Conservation (phyloP, 2,797 vertebrate genomes). For the Sciurus carolinensis region DNA sequence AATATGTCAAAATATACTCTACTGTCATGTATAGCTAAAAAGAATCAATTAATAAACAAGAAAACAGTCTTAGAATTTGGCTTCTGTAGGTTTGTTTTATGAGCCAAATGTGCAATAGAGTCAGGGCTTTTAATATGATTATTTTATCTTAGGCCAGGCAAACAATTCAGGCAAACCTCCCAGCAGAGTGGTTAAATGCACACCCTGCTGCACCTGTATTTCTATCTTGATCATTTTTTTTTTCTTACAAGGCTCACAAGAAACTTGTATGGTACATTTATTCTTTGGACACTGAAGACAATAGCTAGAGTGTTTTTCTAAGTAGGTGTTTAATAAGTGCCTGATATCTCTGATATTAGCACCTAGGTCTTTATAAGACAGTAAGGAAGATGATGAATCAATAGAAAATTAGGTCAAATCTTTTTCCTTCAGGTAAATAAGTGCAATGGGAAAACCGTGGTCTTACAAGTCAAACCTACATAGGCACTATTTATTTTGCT, state of each 20-base stretch:
- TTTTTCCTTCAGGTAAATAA: background rate
- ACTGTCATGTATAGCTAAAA: too few species aligned
- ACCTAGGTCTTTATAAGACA: background rate
- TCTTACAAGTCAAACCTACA: background rate
- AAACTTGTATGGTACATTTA: background rate
- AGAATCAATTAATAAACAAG: background rate
- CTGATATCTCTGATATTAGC: background rate
- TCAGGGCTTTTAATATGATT: background rate
- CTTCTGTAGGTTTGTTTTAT: background rate
- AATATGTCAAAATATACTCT: too few species aligned
- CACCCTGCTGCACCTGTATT: accelerated
- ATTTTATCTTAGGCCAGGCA: background rate
- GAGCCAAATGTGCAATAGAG: background rate
- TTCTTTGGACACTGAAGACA: background rate
- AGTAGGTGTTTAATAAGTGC: background rate
- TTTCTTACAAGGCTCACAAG: background rate
- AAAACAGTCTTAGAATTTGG: background rate
- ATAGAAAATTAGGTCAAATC: background rate
- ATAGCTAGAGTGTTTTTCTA: background rate
- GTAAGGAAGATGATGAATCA: background rate
- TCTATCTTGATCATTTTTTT: background rate
- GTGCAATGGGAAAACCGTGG: background rate
- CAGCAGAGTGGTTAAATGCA: background rate
- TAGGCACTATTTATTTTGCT: background rate
- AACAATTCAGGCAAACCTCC: background rate